These are phyloP conservation scores for Leptopilina clavipes DNA, from an alignment of 1,140 invertebrate genomes.

Conservation along the genomic window DNA sequence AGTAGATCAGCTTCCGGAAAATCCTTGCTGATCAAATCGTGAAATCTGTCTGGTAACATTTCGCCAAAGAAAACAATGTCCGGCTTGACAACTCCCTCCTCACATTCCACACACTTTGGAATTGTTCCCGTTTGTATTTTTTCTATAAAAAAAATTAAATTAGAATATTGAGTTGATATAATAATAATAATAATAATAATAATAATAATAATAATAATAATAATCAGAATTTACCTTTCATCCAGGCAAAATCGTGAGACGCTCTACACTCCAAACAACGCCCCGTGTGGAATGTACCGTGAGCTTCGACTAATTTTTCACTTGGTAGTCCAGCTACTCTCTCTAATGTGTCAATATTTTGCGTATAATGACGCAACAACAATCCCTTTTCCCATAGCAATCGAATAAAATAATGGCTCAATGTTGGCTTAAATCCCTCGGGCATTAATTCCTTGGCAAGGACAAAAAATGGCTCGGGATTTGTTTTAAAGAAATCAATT, in stretches of 20 bases:
- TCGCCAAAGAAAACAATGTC: constrained; percentile 98
- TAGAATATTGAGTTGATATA: too few species aligned
- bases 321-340: constrained; percentile 88
- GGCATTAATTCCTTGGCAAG: constrained; percentile 92
- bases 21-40: constrained; percentile 80
- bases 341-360: constrained; percentile 97
- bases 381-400: constrained; percentile 87
- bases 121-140: constrained; percentile 83
- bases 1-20: constrained; percentile 92
- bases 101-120: constrained; percentile 84
- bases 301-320: constrained; percentile 93
- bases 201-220: too few species aligned
- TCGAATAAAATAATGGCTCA: constrained; percentile 89
- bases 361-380: constrained; percentile 89
- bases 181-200: too few species aligned
- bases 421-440: constrained; percentile 87
- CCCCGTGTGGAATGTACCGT: constrained; percentile 93
- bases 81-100: constrained; percentile 89
- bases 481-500: constrained; percentile 86
- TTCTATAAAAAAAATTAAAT: constrained; percentile 71
- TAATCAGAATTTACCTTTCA: constrained; percentile 83
- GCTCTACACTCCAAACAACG: constrained; percentile 88
- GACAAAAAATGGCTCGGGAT: constrained; percentile 91
- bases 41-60: constrained; percentile 86
- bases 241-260: constrained; percentile 88